Evolutionary conservation across 2,888 invertebrate species (phyloP), one percentile per base, ranked within the genome.

Genomic region (Parthenolecanium corni): DNA sequence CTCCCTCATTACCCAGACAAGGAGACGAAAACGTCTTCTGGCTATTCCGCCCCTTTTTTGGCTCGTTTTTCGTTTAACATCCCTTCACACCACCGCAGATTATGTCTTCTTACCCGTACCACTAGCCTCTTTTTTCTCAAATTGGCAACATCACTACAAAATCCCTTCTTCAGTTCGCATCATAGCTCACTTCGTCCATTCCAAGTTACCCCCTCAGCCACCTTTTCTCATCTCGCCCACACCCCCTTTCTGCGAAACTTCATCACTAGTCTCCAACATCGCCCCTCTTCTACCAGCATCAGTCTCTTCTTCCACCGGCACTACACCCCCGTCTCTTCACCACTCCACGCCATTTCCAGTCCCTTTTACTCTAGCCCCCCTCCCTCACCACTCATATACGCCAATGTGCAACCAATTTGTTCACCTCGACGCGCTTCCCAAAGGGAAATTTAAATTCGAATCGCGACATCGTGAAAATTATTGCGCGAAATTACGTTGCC

Each of bases 381-480:
- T 4, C 14, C 44, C 6, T 18, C 44, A 18, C 4, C 16, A 14
- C 4, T 18, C 44, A 14, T 9, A n/a, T n/a, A 31, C 46, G 31
- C n/a, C n/a, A 56, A 56, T 44, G 42, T 56, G 46, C 56, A 56
- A 42, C 56, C 56, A 56, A 56, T 56, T 56, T 46, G 56, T 56
- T 56, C 20, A 25, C 16, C 6, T 14, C 14, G 6, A 14, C 3
- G 6, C 18, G 20, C 44, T 56, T 56, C 56, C 56, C 56, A 46
- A 56, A 56, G 56, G 56, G 56, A 56, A 56, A 56, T 56, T 56
- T 56, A 56, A 46, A 56, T 46, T 44, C 56, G 31, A 56, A 56
- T 56, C 42, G 56, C 56, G 56, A 56, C 56, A 6, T 18, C n/a
- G 24, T 54, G 18, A 42, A 23, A 38, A 56, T 56, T 56, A 56